Evolutionary conservation across 2,888 invertebrate species (phyloP), one percentile per base, ranked within the genome.

Genomic region (Teleiodes luculella): DNA sequence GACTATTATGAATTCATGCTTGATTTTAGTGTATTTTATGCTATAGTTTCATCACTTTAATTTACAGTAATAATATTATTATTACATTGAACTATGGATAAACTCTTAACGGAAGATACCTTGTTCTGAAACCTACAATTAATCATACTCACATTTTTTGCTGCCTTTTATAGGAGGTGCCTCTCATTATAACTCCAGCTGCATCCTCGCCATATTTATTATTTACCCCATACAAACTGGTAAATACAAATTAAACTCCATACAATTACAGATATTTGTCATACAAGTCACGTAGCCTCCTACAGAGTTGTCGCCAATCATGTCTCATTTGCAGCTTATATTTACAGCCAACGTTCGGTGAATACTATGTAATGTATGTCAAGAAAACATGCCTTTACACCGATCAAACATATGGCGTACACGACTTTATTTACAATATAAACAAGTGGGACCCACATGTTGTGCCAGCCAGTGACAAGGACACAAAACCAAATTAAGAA

Each of bases 401-500:
- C 18, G 43, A 43, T 43, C 43, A 55, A 54, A 60, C 60, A 61
- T 57, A 57, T 61, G 55, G 48, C 45, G 45, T 28, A 56, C 45
- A 72, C 74, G 64, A 61, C 81, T 82, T 80, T 86, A 86, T 86
- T 85, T 85, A 86, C 73, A 73, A 59, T 73, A 73, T 77, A 80
- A 78, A 83, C 86, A 85, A 88, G 83, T 84, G 86, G 73, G 65
- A 65, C 67, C 76, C 87, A 88, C 77, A 88, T 88, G 87, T 78
- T 82, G 83, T 77, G 79, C 72, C 77, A 73, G 67, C 60, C 75
- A 85, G 66, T 85, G 87, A 88, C 87, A 88, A 86, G 86, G 86
- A 59, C 82, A 73, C 55, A 47, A 39, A 52, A 63, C 86, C 76
- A 80, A 6, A 18, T 3, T 64, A 63, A 28, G 2, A 16, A 55